Percentiles rank a stretch among this genome's conserved stretches.
Conservation (phyloP, 2,888 invertebrate genomes). For the Diogma glabrata region DNA sequence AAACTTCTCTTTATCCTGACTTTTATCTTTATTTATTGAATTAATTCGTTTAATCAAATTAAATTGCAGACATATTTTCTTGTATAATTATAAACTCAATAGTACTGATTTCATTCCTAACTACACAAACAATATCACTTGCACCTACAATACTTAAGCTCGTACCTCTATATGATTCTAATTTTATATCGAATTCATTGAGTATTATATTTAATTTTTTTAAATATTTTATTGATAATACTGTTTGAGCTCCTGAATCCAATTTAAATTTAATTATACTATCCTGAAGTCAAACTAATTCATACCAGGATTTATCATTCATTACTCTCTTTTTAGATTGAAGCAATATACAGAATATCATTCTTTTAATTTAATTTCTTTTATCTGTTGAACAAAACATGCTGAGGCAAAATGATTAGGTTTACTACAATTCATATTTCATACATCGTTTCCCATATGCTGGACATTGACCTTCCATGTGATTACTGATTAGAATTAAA, state of each 20-base stretch:
- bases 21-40: no score
- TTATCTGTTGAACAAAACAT: neutral
- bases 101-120: slow-evolving; percentile 14
- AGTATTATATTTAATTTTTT: neutral
- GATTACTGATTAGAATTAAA: no score
- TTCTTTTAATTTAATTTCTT: no score
- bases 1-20: slow-evolving; percentile 10
- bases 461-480: slow-evolving; percentile 11
- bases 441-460: slow-evolving; percentile 1
- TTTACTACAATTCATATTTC: slow-evolving; percentile 6
- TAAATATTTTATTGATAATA: neutral
- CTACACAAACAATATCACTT: neutral
- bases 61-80: slow-evolving; percentile 12
- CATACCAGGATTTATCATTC: slow-evolving; percentile 1
- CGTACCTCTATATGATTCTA: slow-evolving; percentile 7
- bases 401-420: slow-evolving; percentile 6
- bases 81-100: slow-evolving; percentile 18
- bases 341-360: neutral
- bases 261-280: slow-evolving; percentile 3
- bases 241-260: slow-evolving; percentile 2
- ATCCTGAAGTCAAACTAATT: neutral
- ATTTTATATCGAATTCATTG: neutral
- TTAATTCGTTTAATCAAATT: slow-evolving; percentile 12
- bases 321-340: neutral
- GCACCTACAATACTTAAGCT: no score